Base-by-base conservation (phyloP, 2,113 vertebrate genomes). In the Echinops telfairi region DNA sequence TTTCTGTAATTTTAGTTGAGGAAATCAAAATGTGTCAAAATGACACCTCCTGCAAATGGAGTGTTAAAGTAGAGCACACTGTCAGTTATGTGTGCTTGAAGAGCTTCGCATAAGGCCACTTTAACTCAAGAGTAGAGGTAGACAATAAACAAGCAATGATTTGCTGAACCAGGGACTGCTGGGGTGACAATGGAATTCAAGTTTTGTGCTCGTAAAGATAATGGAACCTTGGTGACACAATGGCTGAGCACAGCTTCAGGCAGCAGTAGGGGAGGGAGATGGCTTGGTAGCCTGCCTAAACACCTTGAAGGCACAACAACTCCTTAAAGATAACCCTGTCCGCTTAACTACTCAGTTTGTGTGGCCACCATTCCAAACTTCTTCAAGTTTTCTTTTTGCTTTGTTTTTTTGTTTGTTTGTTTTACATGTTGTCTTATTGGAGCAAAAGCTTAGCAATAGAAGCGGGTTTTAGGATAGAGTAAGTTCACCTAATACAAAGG, bases 381-480 rank as follows among this genome's bases (percentile, higher is more conserved):
- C 76, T 15, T 75, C 22, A 53, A 43, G 40, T 40, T 40, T 40
- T 40, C 3, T 40, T 40, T 40, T 40, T 40, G 40, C 57, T 1
- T 16, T 25, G 31, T 10, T 43, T 33, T 29, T n/a, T n/a, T n/a
- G n/a, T n/a, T 53, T 53, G 47, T 11, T 53, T 53, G 47, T 53
- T 53, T 53, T 53, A 53, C 43, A 47, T 6, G 43, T 5, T 47
- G 43, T 75, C 38, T 90, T 57, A n/a, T 3, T 60, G 16, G 6
- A 43, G n/a, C 66, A 94, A 93, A 92, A 57, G 23, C 43, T 75
- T 66, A 75, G 57, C 33, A 58, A 53, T 3, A 83, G 29, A 71
- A 47, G n/a, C 15, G 53, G 19, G 20, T 38, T 75, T 82, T 62
- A 17, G 75, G 43, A 10, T 47, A 47, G 43, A 47, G 43, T 47